phyloP scores from a whole-genome alignment of 2,797 vertebrate genomes.

The Poecilia velifera region DNA sequence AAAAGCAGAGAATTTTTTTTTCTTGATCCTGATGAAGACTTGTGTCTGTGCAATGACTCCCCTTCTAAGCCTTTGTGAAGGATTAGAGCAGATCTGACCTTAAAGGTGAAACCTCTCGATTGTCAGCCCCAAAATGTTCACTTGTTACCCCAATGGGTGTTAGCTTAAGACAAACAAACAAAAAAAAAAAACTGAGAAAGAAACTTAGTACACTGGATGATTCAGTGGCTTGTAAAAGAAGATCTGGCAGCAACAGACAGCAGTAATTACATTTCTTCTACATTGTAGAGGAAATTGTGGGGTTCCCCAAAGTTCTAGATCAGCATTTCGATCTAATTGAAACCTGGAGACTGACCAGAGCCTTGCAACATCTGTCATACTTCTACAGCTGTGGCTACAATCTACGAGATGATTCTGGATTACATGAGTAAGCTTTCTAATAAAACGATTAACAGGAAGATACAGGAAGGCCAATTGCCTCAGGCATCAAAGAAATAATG shows the following conservation, averaged over 20 bases:
- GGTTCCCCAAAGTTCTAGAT: background rate
- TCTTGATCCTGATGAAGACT: slow-evolving; percentile 3
- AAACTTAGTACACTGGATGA: background rate
- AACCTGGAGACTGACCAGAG: background rate
- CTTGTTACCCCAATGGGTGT: too few relatives aligned
- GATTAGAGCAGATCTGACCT: background rate
- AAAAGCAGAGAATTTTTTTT: background rate
- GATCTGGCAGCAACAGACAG: background rate
- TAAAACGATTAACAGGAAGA: background rate
- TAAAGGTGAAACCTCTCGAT: background rate
- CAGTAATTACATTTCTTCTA: background rate
- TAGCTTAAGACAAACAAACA: background rate
- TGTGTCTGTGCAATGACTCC: slow-evolving; percentile 1
- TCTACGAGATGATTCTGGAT: background rate
- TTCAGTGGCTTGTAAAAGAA: background rate
- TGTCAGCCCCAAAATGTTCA: too few relatives aligned
- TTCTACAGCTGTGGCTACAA: background rate
- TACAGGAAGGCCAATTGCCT: background rate
- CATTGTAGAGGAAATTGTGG: background rate
- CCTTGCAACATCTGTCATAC: background rate
- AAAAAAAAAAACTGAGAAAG: background rate
- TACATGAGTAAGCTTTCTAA: background rate
- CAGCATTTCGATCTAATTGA: background rate
- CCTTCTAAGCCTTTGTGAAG: background rate
- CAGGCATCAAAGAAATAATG: background rate